phyloP scores from a whole-genome alignment of 2,113 vertebrate genomes.

The Reinhardtius hippoglossoides region DNA sequence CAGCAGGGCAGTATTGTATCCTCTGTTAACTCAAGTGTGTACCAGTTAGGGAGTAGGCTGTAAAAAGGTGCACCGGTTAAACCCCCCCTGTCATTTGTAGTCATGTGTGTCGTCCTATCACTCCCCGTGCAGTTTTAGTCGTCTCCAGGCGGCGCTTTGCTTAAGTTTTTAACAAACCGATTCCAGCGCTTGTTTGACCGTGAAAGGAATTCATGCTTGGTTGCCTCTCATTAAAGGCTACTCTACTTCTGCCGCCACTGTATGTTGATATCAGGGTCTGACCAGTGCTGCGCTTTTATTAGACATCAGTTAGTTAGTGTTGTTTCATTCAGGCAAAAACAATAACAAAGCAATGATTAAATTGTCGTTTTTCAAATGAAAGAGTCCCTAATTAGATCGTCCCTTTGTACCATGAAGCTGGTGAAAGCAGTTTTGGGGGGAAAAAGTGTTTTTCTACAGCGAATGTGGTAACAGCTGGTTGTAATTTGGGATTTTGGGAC shows the following conservation, averaged over 20 bases:
- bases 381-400: not conserved
- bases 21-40: constrained; percentile 65
- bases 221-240: constrained; percentile 38
- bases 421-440: not conserved
- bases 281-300: constrained; percentile 29
- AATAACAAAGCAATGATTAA: constrained; percentile 16
- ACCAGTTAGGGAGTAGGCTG: constrained; percentile 42
- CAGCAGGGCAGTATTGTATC: constrained; percentile 55
- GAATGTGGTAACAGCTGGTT: not conserved
- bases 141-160: constrained; percentile 51
- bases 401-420: not conserved
- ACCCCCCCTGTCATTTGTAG: constrained; percentile 54
- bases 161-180: constrained; percentile 59
- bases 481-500: not conserved
- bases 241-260: constrained; percentile 7
- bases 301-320: not conserved
- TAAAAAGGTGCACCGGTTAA: constrained; percentile 53
- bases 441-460: not conserved
- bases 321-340: not conserved
- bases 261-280: constrained; percentile 15
- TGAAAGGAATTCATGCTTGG: constrained; percentile 45
- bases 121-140: too few species aligned
- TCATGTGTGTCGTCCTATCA: constrained; percentile 43
- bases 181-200: constrained; percentile 41
- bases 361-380: constrained; percentile 7